phyloP scores from a whole-genome alignment of 2,888 invertebrate genomes.

The Ormyrus rosae region DNA sequence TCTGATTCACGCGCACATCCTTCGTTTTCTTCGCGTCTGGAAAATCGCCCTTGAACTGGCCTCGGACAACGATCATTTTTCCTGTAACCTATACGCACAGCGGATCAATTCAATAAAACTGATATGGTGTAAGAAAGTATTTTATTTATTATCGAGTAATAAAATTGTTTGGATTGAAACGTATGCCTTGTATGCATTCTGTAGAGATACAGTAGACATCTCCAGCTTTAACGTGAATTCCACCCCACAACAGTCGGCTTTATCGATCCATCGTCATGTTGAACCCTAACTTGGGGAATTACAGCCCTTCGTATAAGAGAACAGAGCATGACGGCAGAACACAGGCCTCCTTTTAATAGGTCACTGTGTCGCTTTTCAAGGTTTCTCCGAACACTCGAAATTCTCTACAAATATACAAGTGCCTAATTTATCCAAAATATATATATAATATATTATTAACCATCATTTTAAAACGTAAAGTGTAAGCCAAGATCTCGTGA shows the following conservation, averaged over 20 bases:
- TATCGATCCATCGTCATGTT: slow-evolving; percentile 68
- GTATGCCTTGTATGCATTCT: not conserved
- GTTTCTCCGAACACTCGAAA: not conserved
- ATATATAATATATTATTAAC: no score
- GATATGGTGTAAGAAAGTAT: not conserved
- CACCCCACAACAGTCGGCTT: slow-evolving; percentile 65
- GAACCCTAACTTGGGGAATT: slow-evolving; percentile 56
- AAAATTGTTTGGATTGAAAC: no score
- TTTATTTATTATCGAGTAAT: not conserved
- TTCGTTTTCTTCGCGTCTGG: no score
- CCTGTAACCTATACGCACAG: no score
- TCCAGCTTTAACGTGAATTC: slow-evolving; percentile 65
- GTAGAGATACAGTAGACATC: slow-evolving; percentile 46
- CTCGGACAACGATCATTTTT: no score
- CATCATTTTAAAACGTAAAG: no score
- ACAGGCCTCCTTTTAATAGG: slow-evolving; percentile 69
- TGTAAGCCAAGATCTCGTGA: no score
- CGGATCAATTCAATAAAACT: not conserved
- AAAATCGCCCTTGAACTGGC: no score
- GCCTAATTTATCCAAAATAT: no score
- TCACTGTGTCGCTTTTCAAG: slow-evolving; percentile 68
- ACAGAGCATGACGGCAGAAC: slow-evolving; percentile 69
- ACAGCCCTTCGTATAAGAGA: slow-evolving; percentile 60
- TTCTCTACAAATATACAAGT: not conserved
- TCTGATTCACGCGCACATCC: not conserved